Base-by-base conservation (phyloP, 23 tunicate species). In the Corella eumyota region DNA sequence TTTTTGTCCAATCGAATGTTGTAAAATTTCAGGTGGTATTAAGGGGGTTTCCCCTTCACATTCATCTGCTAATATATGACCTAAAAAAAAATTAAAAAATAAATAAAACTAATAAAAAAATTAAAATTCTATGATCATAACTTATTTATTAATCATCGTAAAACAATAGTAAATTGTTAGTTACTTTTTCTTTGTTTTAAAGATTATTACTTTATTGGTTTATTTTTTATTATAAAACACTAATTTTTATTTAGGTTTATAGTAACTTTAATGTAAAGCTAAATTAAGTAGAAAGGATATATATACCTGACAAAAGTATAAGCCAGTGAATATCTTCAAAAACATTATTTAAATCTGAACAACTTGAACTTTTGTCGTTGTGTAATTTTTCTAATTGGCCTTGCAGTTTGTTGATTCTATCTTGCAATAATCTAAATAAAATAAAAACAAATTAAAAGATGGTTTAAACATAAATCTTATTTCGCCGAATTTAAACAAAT, bases 311-410 rank as follows among this genome's bases (percentile, higher is more conserved):
- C 30, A 75, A 34, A 45, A 75, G 11, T 13, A 84, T 24, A 0
- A 84, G 26, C 94, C 94, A 84, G 65, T 84, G 94, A 23, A 84
- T 38, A 47, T 75, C 94, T 46, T 84, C 94, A 69, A 23, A 75
- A 0, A 84, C 0, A 51, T 73, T 64, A 32, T 38, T 22, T 20
- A 81, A 4, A 32, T 50, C 63, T 1, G 26, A 4, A 25, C 13
- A 31, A 55, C 24, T 24, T 25, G 44, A 27, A 32, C 38, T 15
- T 6, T 25, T 6, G 24, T 68, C 32, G 24, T 55, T 31, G 17
- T 34, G 29, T 26, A 56, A 23, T 7, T 51, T 50, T 19, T 68
- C 63, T 36, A 68, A 52, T 3, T 56, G 74, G 9, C 63, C 61
- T 5, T 54, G 62, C 21, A 68, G 50, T 68, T 63, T 54, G 23